phyloP scores from a whole-genome alignment of 2,797 vertebrate species.

The Antrozous pallidus region DNA sequence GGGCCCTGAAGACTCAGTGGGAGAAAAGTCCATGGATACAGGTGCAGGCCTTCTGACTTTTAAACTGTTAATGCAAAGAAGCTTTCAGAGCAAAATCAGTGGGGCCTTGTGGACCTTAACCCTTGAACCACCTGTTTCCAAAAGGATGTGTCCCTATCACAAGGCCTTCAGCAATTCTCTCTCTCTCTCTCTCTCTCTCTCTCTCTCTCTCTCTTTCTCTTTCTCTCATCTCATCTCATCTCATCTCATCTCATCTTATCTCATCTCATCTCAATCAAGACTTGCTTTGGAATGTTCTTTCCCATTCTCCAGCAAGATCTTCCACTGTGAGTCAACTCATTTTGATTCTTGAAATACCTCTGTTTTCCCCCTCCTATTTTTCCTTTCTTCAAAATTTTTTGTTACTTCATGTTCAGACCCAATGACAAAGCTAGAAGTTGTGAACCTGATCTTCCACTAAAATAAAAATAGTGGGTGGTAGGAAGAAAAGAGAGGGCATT shows the following conservation, averaged over 20 bases:
- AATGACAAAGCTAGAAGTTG: background rate
- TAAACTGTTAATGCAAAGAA: background rate
- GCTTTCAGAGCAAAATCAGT: background rate
- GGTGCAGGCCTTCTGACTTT: background rate
- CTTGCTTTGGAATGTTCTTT: slow-evolving; percentile 45
- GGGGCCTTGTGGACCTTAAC: background rate
- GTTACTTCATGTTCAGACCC: background rate
- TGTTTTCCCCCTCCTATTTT: background rate
- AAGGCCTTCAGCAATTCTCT: background rate
- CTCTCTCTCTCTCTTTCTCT: background rate
- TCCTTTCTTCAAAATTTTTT: slow-evolving; percentile 10
- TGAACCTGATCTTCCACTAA: background rate
- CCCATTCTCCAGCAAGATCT: slow-evolving; percentile 3
- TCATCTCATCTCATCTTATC: background rate
- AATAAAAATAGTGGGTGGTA: background rate
- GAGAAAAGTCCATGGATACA: background rate
- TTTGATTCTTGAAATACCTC: slow-evolving; percentile 54
- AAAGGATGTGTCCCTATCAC: background rate
- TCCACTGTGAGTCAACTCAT: slow-evolving; percentile 2
- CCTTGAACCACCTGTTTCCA: background rate
- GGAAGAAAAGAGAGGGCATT: background rate
- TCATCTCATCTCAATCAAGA: background rate
- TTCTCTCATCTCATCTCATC: background rate
- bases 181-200: background rate
- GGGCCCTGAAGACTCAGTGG: background rate